Conservation (phyloP, 2,113 vertebrate genomes). For the Halichoerus grypus region DNA sequence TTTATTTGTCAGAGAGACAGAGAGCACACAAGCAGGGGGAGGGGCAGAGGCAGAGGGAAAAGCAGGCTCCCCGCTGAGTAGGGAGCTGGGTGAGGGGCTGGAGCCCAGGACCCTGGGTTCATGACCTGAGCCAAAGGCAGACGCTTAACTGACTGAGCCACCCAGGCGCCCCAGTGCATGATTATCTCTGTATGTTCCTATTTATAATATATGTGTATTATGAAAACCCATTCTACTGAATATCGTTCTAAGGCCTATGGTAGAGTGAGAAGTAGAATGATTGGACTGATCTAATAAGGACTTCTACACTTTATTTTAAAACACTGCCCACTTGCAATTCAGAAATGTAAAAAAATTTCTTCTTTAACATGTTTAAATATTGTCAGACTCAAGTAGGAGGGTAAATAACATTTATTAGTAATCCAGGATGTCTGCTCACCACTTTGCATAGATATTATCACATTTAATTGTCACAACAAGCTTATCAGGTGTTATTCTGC, state of each 20-base stretch:
- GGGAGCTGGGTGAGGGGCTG: background rate
- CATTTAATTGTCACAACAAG: background rate
- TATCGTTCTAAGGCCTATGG: background rate
- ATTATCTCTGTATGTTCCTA: background rate
- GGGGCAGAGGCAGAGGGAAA: background rate
- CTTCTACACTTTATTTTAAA: background rate
- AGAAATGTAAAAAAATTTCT: background rate
- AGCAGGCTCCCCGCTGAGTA: background rate
- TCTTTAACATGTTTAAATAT: background rate
- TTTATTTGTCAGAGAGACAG: background rate
- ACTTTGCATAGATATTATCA: slow-evolving; percentile 9
- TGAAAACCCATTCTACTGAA: background rate
- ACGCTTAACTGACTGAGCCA: background rate
- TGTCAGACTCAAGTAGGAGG: background rate
- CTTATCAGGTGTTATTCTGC: background rate
- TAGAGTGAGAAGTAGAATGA: background rate
- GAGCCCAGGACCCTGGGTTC: background rate
- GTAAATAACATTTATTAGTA: background rate
- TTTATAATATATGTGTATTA: background rate
- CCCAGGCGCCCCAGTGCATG: background rate
- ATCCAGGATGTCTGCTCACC: background rate
- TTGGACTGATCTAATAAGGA: background rate
- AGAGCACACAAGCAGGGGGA: background rate
- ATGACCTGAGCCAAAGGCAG: background rate
- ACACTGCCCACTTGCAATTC: background rate